These are phyloP conservation scores for Limnephilus rhombicus DNA, from an alignment of 2,888 invertebrate genomes.

Conservation along the genomic window DNA sequence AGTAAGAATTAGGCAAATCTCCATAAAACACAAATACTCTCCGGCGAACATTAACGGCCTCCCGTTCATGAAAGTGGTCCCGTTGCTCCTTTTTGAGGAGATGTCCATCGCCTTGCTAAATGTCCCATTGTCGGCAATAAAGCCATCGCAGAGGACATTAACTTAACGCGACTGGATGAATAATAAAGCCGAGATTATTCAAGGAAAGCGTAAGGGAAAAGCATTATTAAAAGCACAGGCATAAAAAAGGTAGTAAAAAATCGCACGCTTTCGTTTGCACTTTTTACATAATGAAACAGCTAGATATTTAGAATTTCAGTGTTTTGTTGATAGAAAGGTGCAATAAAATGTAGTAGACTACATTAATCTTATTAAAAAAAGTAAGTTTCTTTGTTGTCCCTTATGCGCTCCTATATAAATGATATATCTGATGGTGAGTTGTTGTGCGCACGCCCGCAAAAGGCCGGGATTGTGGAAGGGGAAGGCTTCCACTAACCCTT, in stretches of 20 bases:
- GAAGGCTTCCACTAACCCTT: too few species aligned
- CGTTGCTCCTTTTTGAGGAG: not conserved
- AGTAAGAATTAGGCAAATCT: slow-evolving; percentile 23
- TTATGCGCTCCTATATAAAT: too few species aligned
- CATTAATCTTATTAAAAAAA: too few species aligned
- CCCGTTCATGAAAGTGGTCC: not conserved
- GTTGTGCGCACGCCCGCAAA: too few species aligned
- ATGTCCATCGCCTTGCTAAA: not conserved
- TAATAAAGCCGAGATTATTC: not conserved
- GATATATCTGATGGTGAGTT: too few species aligned
- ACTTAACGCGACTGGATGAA: not conserved
- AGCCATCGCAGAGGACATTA: not conserved
- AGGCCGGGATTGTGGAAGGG: too few species aligned
- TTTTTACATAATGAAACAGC: too few species aligned
- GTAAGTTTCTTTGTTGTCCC: too few species aligned
- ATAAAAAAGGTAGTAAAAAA: not conserved
- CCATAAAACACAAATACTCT: slow-evolving; percentile 19
- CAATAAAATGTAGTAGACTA: too few species aligned
- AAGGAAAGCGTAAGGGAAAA: not conserved
- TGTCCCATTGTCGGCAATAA: slow-evolving; percentile 1
- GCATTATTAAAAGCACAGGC: not conserved
- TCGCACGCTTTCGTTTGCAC: not conserved
- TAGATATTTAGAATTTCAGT: too few species aligned
- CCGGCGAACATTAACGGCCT: slow-evolving; percentile 14
- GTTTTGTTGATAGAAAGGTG: too few species aligned